Conservation (phyloP, 2,888 invertebrate species). For the Andrena bicolor region DNA sequence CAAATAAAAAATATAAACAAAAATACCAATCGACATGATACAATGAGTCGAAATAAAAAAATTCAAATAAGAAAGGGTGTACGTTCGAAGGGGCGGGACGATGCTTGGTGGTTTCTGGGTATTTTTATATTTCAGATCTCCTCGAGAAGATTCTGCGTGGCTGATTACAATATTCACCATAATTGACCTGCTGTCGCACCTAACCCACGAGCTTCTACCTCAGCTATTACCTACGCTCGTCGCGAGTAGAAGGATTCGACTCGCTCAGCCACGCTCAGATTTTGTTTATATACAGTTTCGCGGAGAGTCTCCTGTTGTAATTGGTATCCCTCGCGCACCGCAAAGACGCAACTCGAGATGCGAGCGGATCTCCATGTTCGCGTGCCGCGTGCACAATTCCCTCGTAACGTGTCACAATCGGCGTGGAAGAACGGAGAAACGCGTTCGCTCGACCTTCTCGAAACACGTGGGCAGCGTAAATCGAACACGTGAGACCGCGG, state of each 20-base stretch:
- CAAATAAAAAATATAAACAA: slow-evolving; percentile 55
- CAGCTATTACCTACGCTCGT: no score
- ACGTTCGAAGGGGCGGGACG: slow-evolving; percentile 21
- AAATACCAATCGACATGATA: slow-evolving; percentile 53
- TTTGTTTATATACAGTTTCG: no score
- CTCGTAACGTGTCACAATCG: not conserved
- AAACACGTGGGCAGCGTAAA: slow-evolving; percentile 47
- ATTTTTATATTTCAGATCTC: not conserved
- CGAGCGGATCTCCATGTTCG: not conserved
- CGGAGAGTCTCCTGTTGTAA: no score
- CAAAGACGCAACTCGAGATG: no score
- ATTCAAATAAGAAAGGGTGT: not conserved
- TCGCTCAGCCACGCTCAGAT: no score
- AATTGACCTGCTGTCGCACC: no score
- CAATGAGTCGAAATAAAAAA: not conserved
- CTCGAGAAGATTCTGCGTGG: no score
- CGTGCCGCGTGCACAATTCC: slow-evolving; percentile 5
- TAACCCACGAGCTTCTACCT: no score
- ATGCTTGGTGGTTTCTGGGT: not conserved
- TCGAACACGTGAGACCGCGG: slow-evolving; percentile 52
- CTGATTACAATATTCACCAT: no score
- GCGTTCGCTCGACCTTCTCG: slow-evolving; percentile 34
- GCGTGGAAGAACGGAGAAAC: slow-evolving; percentile 6
- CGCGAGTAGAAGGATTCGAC: no score
- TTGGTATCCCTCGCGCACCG: no score